Base-by-base conservation (phyloP, 2,888 invertebrate species). In the Drosophila imparisetae region DNA sequence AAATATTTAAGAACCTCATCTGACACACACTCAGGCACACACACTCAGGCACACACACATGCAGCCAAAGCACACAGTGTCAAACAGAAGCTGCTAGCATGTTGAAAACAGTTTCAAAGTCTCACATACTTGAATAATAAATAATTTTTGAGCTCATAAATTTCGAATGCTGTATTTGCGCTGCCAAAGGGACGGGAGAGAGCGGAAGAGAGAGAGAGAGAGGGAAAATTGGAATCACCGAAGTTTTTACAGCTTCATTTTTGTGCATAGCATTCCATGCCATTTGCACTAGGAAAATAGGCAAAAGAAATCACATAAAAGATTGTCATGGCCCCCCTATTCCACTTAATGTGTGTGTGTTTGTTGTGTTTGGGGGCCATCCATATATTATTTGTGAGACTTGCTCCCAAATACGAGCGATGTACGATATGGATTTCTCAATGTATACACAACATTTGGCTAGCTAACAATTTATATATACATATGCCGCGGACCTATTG, bases 141-240 rank as follows among this genome's bases (percentile, higher is more conserved):
- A 90, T 90, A 80, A 87, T 90, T 82, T 87, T 82, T 79, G 66
- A 66, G 79, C 83, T 83, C 90, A 90, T 90, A 90, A 90, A 90
- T 90, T 90, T 81, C 50, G 74, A 78, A 88, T 78, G 82, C 67
- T 79, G 72, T 69, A 70, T 71, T 67, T 57, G 66, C 42, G 32
- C 30, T 21, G 49, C 38, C 13, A 55, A 55, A 55, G 13, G 42
- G 38, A 2, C 48, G 32, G 49, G 11, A 34, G 34, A 21, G n/a
- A 48, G 15, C 10, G 6, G 5, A 0, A 10, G n/a, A 10, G 32
- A 21, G 21, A 21, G 10, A 34, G 15, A 1, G 24, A 18, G n/a
- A 15, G 24, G 29, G 18, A n/a, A 32, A 50, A 24, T 21, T 45
- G 48, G 53, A 72, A 60, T 62, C 50, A 42, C 52, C 42, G 40